These are phyloP conservation scores for Anhinga anhinga DNA, from an alignment of 2,113 vertebrate genomes.

Conservation along the genomic window DNA sequence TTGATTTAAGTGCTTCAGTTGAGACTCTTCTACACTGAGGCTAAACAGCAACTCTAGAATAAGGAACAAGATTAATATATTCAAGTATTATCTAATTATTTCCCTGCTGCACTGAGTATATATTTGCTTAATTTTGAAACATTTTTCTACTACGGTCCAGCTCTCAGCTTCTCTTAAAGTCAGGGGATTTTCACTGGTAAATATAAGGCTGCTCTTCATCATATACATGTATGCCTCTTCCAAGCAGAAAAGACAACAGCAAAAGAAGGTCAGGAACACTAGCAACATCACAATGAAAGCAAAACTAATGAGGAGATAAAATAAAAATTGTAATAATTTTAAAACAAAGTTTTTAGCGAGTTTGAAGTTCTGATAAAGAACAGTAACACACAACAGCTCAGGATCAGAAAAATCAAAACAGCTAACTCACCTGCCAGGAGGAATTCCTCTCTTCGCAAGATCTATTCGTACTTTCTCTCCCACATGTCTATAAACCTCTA, in stretches of 20 bases:
- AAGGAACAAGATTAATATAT: not conserved
- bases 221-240: not conserved
- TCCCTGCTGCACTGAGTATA: too few relatives aligned
- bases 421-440: conserved; percentile 84
- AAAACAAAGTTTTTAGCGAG: not conserved
- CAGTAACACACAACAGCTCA: not conserved
- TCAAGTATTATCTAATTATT: not conserved
- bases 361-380: not conserved
- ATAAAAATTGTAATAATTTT: not conserved
- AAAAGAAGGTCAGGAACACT: not conserved
- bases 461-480: conserved; percentile 88
- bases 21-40: not conserved
- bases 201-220: not conserved
- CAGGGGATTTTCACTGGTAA: not conserved
- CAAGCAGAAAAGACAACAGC: not conserved
- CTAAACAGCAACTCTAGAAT: not conserved
- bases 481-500: conserved; percentile 92
- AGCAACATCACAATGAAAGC: not conserved
- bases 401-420: not conserved
- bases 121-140: not conserved
- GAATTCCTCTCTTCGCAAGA: conserved; percentile 86
- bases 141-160: not conserved
- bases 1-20: not conserved
- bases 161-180: not conserved
- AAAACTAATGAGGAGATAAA: not conserved